These are phyloP conservation scores for Monochamus saltuarius DNA, from an alignment of 1,140 invertebrate genomes.

Conservation along the genomic window DNA sequence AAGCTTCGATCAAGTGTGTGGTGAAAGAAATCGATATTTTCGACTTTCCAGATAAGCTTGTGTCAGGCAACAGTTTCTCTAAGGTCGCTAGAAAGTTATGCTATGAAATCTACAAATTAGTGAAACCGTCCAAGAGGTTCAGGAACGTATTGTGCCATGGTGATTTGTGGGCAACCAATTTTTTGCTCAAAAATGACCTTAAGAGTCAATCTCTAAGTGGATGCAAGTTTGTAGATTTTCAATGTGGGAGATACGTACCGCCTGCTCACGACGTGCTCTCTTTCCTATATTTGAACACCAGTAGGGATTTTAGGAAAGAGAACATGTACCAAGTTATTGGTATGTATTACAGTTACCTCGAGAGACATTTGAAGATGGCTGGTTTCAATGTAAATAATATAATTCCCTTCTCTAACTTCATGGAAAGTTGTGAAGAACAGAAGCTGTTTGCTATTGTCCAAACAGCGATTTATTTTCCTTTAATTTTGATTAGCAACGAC, in stretches of 20 bases:
- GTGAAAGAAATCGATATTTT: conserved; percentile 30
- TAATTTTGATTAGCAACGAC: conserved; percentile 30
- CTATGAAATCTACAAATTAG: conserved; percentile 21
- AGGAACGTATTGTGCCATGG: conserved; percentile 52
- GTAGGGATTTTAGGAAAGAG: conserved; percentile 42
- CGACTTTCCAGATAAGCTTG: conserved; percentile 6
- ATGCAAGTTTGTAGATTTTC: conserved; percentile 53
- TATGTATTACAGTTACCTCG: conserved; percentile 34
- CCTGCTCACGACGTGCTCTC: conserved; percentile 54
- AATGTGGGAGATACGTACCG: conserved; percentile 51
- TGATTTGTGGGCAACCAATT: conserved; percentile 54
- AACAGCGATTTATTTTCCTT: conserved; percentile 35
- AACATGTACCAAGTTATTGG: conserved; percentile 33
- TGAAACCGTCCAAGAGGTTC: conserved; percentile 30
- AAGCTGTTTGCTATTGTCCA: conserved; percentile 38
- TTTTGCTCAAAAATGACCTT: conserved; percentile 48
- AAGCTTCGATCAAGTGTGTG: conserved; percentile 28
- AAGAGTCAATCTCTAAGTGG: conserved; percentile 42
- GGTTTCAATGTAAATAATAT: conserved; percentile 27
- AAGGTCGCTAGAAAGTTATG: conserved; percentile 8
- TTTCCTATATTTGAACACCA: conserved; percentile 51
- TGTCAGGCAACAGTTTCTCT: conserved; percentile 14
- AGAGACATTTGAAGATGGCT: conserved; percentile 27
- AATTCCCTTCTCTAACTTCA: conserved; percentile 32
- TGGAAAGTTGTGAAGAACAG: conserved; percentile 36